phyloP scores from a whole-genome alignment of 2,888 invertebrate genomes.

The Graphium colonna region DNA sequence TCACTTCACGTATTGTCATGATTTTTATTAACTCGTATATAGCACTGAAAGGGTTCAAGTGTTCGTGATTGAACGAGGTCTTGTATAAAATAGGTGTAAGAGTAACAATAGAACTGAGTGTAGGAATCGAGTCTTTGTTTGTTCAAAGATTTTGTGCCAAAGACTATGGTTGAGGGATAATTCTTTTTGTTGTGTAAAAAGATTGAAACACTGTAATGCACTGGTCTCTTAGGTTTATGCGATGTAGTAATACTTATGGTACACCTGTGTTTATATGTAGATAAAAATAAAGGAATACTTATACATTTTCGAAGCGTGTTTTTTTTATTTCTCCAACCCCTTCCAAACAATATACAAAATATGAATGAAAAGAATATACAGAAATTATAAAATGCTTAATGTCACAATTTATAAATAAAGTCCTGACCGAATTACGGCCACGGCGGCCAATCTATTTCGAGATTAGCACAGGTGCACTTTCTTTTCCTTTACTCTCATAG shows the following conservation, averaged over 20 bases:
- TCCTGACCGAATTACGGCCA: too few relatives aligned
- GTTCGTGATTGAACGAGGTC: conserved; percentile 19
- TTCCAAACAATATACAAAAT: too few relatives aligned
- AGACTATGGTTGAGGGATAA: conserved; percentile 69
- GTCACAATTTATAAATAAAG: too few relatives aligned
- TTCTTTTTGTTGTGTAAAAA: conserved; percentile 54
- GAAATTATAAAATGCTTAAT: too few relatives aligned
- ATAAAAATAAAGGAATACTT: conserved; percentile 65
- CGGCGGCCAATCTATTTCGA: too few relatives aligned
- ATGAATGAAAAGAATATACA: too few relatives aligned
- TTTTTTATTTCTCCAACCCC: conserved; percentile 31
- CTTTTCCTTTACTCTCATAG: too few relatives aligned
- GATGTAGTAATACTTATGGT: conserved; percentile 68
- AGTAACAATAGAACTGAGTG: conserved; percentile 60
- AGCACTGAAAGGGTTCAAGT: background rate
- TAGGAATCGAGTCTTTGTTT: conserved; percentile 71
- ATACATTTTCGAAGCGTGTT: conserved; percentile 60
- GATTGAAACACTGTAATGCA: conserved; percentile 58
- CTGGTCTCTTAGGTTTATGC: conserved; percentile 71
- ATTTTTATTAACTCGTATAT: background rate
- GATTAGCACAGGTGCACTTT: too few relatives aligned
- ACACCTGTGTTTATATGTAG: conserved; percentile 75
- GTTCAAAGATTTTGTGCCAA: conserved; percentile 79
- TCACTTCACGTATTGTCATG: background rate
- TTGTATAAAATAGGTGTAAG: conserved; percentile 55